Evolutionary conservation across 2,797 vertebrate species (phyloP).

Genomic region (Vultur gryphus): DNA sequence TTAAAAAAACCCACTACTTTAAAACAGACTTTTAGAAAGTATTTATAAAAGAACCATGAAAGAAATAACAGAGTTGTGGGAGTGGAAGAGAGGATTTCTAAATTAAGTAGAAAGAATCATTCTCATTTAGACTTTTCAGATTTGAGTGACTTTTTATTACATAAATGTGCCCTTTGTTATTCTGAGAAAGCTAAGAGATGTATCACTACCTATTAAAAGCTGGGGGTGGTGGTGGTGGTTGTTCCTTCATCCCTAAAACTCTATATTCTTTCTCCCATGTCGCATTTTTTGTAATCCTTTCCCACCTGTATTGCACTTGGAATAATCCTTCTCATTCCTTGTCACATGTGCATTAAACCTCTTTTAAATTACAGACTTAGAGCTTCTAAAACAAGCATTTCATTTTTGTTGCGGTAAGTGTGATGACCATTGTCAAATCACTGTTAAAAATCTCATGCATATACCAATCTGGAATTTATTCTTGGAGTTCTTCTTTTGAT

Average conservation of each 20-base stretch:
- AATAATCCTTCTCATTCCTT: constrained; percentile 50
- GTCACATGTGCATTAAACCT: constrained; percentile 60
- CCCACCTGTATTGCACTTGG: constrained; percentile 21
- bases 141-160: not conserved
- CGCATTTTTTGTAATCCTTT: constrained; percentile 56
- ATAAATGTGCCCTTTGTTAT: not conserved
- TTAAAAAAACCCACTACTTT: not conserved
- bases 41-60: not conserved
- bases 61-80: not conserved
- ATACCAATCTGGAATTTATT: constrained; percentile 51
- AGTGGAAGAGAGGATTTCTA: not conserved
- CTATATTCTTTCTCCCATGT: not conserved
- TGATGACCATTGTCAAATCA: constrained; percentile 9
- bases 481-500: constrained; percentile 12
- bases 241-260: not conserved
- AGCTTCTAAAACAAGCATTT: constrained; percentile 52
- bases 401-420: not conserved
- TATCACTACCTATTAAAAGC: not conserved
- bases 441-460: constrained; percentile 38
- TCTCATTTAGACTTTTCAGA: not conserved
- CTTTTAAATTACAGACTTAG: constrained; percentile 39
- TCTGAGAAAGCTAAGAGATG: not conserved
- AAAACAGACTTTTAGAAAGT: not conserved
- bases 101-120: not conserved
- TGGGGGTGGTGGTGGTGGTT: not conserved